Conservation (phyloP, 2,113 vertebrate genomes). For the Noturus placidus region DNA sequence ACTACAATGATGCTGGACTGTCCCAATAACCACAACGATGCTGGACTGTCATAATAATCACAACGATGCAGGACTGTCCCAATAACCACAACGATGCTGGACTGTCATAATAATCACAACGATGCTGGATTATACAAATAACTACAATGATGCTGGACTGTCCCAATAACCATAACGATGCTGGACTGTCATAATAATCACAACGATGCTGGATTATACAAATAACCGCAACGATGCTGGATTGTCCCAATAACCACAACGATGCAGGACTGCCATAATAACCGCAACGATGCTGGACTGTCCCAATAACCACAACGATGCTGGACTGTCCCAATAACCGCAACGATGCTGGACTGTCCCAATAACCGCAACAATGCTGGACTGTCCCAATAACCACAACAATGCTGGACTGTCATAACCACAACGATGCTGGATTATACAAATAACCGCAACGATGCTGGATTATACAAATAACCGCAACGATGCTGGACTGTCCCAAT, state of each 20-base stretch:
- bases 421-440: neutral
- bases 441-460: neutral
- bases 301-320: neutral
- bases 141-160: neutral
- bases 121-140: neutral
- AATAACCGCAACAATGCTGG: neutral
- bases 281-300: neutral
- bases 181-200: neutral
- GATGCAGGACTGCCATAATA: neutral
- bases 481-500: neutral
- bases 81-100: neutral
- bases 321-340: neutral
- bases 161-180: neutral
- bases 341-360: neutral
- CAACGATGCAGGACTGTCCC: neutral
- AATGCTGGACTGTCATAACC: neutral
- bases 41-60: neutral
- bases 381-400: neutral
- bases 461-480: neutral
- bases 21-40: neutral
- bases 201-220: neutral
- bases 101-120: neutral
- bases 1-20: neutral
- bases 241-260: neutral
- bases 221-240: neutral